These are phyloP conservation scores for Euglossa dilemma DNA, from an alignment of 1,140 invertebrate species.

Conservation along the genomic window DNA sequence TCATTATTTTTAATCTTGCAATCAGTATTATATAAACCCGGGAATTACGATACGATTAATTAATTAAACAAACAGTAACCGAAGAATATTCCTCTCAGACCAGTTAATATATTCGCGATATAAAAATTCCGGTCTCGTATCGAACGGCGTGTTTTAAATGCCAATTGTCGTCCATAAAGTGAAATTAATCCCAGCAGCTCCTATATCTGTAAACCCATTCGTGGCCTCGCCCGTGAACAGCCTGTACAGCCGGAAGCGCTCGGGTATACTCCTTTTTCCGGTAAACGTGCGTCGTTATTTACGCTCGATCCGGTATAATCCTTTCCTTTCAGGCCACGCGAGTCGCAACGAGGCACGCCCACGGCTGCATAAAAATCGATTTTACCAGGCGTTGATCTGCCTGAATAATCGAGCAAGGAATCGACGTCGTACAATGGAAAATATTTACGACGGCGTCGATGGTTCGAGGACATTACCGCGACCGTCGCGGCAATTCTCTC, in stretches of 20 bases:
- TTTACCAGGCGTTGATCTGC: constrained; percentile 48
- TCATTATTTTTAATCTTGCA: too few relatives aligned
- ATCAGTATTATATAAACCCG: too few relatives aligned
- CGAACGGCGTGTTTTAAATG: neutral
- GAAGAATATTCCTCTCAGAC: too few relatives aligned
- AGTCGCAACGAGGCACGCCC: constrained; percentile 24
- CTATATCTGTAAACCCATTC: neutral
- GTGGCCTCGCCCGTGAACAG: neutral
- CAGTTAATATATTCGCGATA: too few relatives aligned
- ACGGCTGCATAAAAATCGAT: constrained; percentile 40
- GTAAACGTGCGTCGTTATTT: constrained; percentile 51
- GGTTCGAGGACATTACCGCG: constrained; percentile 8
- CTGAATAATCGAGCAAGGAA: constrained; percentile 46
- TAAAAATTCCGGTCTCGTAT: too few relatives aligned
- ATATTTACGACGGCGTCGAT: constrained; percentile 36
- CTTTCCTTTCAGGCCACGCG: constrained; percentile 27
- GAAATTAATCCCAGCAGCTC: neutral
- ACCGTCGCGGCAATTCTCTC: constrained; percentile 29
- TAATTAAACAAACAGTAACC: too few relatives aligned
- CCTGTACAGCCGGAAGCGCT: neutral
- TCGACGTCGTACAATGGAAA: constrained; percentile 33
- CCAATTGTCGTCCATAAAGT: neutral
- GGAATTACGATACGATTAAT: too few relatives aligned
- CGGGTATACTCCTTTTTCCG: constrained; percentile 26
- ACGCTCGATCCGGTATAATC: constrained; percentile 49